phyloP scores from a whole-genome alignment of 2,797 vertebrate genomes.

The Antrozous pallidus region DNA sequence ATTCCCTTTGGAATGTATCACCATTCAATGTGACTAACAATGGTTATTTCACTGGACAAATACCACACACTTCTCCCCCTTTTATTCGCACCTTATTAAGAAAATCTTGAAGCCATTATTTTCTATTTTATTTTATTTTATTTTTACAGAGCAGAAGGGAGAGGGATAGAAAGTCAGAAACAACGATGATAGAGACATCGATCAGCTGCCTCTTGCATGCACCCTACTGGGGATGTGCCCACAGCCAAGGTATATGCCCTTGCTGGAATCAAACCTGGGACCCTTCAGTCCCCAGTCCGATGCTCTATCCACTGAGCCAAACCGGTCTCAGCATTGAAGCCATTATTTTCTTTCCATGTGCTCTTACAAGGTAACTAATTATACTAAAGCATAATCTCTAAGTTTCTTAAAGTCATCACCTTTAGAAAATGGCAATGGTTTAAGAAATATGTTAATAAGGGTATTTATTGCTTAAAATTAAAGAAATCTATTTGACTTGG shows the following conservation, averaged over 20 bases:
- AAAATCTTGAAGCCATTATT: not conserved
- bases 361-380: not conserved
- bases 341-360: not conserved
- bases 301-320: no score
- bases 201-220: no score
- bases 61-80: not conserved
- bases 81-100: not conserved
- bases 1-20: not conserved
- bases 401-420: not conserved
- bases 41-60: not conserved
- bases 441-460: not conserved
- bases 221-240: no score
- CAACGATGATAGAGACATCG: no score
- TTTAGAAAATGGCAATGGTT: not conserved
- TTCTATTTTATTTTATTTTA: no score
- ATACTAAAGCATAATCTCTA: not conserved
- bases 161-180: no score
- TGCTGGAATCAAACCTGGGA: no score
- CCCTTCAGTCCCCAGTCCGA: no score
- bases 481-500: not conserved
- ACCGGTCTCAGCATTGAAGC: no score
- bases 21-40: not conserved
- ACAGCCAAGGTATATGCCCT: no score
- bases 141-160: no score
- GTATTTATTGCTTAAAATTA: not conserved